Evolutionary conservation across 92 coral and sea anemone genomes (phyloP), one percentile per base, ranked within the genome.

Genomic region (Scolanthus callimorphus): DNA sequence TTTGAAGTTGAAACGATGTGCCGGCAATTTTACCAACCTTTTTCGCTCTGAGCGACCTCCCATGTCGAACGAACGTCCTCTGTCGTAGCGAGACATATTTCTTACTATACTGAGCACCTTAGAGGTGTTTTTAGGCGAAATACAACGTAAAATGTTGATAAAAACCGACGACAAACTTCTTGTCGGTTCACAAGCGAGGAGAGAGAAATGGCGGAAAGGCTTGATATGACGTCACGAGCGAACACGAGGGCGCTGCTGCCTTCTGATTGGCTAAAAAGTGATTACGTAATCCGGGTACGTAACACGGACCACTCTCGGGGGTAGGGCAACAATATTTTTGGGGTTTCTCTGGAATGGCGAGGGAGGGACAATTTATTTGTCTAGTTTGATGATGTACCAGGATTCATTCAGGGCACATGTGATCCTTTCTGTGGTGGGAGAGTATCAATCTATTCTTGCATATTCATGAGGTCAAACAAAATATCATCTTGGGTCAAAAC

Each of bases 21-120:
- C n/a, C n/a, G n/a, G n/a, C n/a, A 20, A 21, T 19, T 2, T 26
- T 21, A 21, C 89, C 64, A 67, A 94, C 99, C 99, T 90, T 78
- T 94, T 94, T 54, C 99, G 91, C 47, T 94, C 99, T 47, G 99
- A 94, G 55, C 99, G 99, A 50, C 94, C 95, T 1, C 90, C 90
- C 54, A 96, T 70, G 70, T 94, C 99, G 63, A 89, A 94, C 12
- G 90, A 83, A 46, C 97, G 96, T 55, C 89, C 82, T 55, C 73
- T 81, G 59, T 90, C 99, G 82, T 80, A 94, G 52, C 99, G 84
- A 80, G 97, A 89, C 99, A 94, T 94, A 37, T 45, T 89, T 65
- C 31, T 45, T 79, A 65, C 27, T 34, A 67, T 57, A 64, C 57
- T 27, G 4, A 68, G 47, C 46, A 68, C 48, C 57, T 47, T 51